Base-by-base conservation (phyloP, 2,797 vertebrate species). In the Sparidentex hasta region DNA sequence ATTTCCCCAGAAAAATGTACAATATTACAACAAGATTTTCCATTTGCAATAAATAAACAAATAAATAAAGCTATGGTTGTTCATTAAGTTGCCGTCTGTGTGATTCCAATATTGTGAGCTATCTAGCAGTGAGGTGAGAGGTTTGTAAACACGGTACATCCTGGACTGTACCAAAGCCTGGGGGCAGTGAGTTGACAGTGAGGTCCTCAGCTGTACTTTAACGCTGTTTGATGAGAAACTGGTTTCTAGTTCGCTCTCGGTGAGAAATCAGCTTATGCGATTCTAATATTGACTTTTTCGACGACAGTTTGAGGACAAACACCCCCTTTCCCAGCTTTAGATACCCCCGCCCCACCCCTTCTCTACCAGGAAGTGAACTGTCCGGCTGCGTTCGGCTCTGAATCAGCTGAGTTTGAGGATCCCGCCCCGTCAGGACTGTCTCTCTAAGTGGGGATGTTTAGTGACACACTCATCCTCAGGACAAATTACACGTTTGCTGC, bases 71-170 rank as follows among this genome's bases (percentile, higher is more conserved):
- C 16, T 18, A 5, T 20, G 2, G 7, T 5, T 54, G 17, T n/a
- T 1, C 57, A 41, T 62, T 6, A 38, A 38, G 11, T 27, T 23
- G 33, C 38, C 48, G 16, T 9, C 23, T 46, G 27, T 17, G 0
- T 1, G 23, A 16, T 29, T 50, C 52, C 65, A 75, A 1, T 5
- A 20, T 25, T 43, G 74, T 65, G 25, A 81, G 72, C 69, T 50
- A 89, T 91, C 83, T 95, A 78, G 75, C 90, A 89, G 76, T 25
- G 69, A 83, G 72, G 88, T 89, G 93, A 87, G 86, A 94, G 86
- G 84, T 87, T 92, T 88, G 94, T 95, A 94, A 95, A 95, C 93
- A 92, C 65, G 1, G 88, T 70, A 94, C 86, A 95, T 95, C 95
- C 94, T 94, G 95, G 94, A 95, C 85, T 76, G 4, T 90, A 95